Percentiles rank a stretch among this genome's conserved stretches.
Conservation (phyloP, 2,113 vertebrate species). For the Athene noctua region DNA sequence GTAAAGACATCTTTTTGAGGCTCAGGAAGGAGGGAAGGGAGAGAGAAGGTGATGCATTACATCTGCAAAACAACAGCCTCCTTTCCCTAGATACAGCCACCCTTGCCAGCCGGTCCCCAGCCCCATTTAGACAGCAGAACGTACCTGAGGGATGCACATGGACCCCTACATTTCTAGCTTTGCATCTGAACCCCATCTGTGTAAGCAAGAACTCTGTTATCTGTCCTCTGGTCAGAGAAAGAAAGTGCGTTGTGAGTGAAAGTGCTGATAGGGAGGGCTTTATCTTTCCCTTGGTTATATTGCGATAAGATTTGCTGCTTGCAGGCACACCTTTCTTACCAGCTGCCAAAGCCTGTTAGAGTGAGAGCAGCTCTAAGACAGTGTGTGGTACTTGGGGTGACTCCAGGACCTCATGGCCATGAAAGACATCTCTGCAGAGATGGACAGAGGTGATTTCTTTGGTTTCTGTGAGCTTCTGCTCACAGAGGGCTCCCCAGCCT, state of each 20-base stretch:
- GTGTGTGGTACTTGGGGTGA: fast-evolving
- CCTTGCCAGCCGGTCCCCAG: background rate
- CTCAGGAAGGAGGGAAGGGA: background rate
- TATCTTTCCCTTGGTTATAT: background rate
- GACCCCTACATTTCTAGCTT: fast-evolving
- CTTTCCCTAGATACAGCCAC: background rate
- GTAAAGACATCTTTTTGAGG: background rate
- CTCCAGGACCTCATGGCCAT: background rate
- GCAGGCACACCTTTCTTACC: background rate
- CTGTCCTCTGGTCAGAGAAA: background rate
- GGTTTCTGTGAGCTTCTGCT: background rate
- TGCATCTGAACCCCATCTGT: background rate
- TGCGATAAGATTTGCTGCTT: background rate
- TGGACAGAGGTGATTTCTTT: background rate
- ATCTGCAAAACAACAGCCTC: background rate
- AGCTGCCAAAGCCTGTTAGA: background rate
- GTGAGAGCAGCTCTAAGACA: background rate
- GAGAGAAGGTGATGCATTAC: background rate
- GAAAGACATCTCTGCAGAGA: background rate
- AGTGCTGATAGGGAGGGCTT: background rate
- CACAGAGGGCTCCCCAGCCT: background rate
- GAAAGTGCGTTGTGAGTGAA: background rate
- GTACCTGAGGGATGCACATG: background rate
- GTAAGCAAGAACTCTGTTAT: background rate
- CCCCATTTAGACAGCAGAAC: background rate